Conservation (phyloP, 2,888 invertebrate species). For the Julus scanicus region DNA sequence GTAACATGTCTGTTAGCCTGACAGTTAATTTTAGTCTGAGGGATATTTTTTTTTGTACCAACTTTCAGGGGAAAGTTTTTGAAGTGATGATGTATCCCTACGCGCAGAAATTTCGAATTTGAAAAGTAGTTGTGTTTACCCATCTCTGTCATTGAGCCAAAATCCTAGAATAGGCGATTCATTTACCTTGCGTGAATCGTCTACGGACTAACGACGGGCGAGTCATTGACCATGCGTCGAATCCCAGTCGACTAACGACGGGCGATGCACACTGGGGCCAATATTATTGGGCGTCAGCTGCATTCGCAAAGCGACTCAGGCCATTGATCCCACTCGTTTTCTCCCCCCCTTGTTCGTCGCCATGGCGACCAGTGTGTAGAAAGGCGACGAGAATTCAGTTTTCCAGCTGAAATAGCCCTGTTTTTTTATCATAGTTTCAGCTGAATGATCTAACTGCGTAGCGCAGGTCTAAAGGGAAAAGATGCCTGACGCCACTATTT, state of each 20-base stretch:
- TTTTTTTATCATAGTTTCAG: constrained; percentile 32
- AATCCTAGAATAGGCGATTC: constrained; percentile 1
- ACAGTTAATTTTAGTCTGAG: neutral
- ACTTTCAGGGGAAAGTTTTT: too few relatives aligned
- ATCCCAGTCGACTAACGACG: neutral
- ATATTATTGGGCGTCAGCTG: constrained; percentile 22
- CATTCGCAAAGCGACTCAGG: neutral
- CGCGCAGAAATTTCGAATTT: neutral
- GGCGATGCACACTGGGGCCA: neutral
- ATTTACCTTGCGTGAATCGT: neutral
- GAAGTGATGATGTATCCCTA: neutral
- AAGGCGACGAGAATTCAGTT: constrained; percentile 47
- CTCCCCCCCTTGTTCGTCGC: constrained; percentile 12
- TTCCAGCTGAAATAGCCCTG: constrained; percentile 45
- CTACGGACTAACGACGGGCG: neutral
- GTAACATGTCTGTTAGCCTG: neutral
- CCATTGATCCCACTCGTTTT: constrained; percentile 41
- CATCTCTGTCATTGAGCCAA: neutral
- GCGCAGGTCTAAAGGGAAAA: constrained; percentile 20
- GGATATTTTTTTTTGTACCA: neutral
- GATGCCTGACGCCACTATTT: constrained; percentile 29
- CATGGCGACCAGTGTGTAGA: constrained; percentile 21
- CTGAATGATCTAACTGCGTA: constrained; percentile 32
- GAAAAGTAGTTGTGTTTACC: neutral
- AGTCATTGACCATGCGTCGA: neutral